Evolutionary conservation across 2,888 invertebrate species (phyloP), one percentile per base, ranked within the genome.

Genomic region (Alcis repandata): DNA sequence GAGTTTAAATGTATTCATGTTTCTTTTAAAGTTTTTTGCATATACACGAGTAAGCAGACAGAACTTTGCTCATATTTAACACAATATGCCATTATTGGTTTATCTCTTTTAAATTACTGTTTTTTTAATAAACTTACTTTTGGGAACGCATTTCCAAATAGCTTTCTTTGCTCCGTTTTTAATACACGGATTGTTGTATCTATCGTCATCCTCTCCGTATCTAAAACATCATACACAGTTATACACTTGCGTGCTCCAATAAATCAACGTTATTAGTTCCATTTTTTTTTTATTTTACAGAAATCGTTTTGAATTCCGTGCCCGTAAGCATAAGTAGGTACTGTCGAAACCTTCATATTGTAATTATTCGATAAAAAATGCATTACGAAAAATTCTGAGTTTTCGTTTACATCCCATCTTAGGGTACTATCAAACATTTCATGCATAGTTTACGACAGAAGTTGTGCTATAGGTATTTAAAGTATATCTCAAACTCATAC

Each of bases 161-260:
- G 91, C 91, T 80, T 89, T 91, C 65, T 90, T 91, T 0, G 87
- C 90, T 9, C 91, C 91, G 61, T 91, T 90, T 70, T 89, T 91
- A 22, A 91, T 90, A 59, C 91, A 91, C 0, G 82, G 84, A 69
- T 86, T 90, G 52, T 78, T 90, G 48, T 79, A 87, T 71, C 86
- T 82, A 17, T 90, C 89, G 17, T 87, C 90, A 1, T 90, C 90
- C 45, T 89, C 87, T 2, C 80, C 77, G 71, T 88, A 90, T 67
- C 91, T 91, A 68, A 20, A 54, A 54, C 4, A 46, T n/a, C 17
- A 19, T 19, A 10, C 10, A 19, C n/a, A n/a, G 1, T 22, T 22
- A 22, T 22, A 46, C 4, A n/a, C n/a, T 13, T 8, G n/a, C n/a
- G 7, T 46, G 22, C 9, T 41, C 10, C 9, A 1, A n/a, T 9